Base-by-base conservation (phyloP, 1,140 invertebrate genomes). In the Conopomorpha cramerella region DNA sequence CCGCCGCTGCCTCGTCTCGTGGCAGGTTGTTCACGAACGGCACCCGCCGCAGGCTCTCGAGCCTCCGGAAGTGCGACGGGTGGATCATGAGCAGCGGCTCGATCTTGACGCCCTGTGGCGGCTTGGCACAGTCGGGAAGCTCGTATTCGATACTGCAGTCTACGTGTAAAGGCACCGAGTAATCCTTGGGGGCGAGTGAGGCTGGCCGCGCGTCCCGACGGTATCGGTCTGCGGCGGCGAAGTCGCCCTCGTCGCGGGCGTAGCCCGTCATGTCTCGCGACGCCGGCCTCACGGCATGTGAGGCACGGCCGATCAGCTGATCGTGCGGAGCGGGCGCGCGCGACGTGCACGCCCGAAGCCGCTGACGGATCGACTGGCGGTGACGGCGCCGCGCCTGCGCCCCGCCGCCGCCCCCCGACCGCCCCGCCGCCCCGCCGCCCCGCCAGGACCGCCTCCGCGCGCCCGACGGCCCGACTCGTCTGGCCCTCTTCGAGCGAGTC, bases 111-210 rank as follows among this genome's bases (percentile, higher is more conserved):
- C 88, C 88, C 46, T 85, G 85, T 41, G 89, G 88, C 38, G 89
- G 88, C 62, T 90, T 89, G 17, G 88, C 88, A 64, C 88, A 86
- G 53, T 88, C 88, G 37, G 89, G 89, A 52, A 91, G 77, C 73
- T 91, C 89, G 79, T 91, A 91, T 71, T 91, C 89, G 38, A 91
- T 88, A 78, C 88, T 90, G 77, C 89, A 90, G 66, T 91, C 89
- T 45, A 91, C 89, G 76, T 89, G 87, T 57, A 91, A 78, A 41
- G 89, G 88, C 56, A 86, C 82, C 51, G 84, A 86, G 73, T 88
- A 91, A 68, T 91, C 88, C 72, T 87, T 87, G 54, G 80, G 77
- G 33, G 78, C 67, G 42, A 65, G 55, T 51, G 63, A 55, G 51
- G 61, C 55, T 39, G 57, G 56, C 53, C 53, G 62, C 49, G 61